phyloP scores from a whole-genome alignment of 1,140 invertebrate genomes.

The Saccostrea echinata region DNA sequence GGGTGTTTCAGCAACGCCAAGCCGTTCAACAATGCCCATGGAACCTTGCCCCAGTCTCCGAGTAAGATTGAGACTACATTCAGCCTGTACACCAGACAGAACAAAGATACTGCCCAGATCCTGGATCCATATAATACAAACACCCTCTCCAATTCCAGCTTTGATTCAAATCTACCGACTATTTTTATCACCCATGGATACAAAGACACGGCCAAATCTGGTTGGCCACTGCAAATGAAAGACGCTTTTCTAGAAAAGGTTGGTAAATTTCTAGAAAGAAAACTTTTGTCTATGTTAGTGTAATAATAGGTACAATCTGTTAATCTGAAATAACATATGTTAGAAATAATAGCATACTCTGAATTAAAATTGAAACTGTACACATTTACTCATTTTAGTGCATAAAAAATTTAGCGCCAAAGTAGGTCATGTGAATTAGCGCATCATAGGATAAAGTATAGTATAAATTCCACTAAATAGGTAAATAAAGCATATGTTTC shows the following conservation, averaged over 20 bases:
- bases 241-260: conserved; percentile 13
- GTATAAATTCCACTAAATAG: too few species aligned
- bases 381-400: too few species aligned
- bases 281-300: too few species aligned
- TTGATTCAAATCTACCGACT: neutral
- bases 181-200: conserved; percentile 45
- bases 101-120: conserved; percentile 55
- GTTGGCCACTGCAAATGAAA: conserved; percentile 31
- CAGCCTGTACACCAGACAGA: conserved; percentile 78
- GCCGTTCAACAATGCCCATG: conserved; percentile 81
- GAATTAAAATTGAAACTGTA: too few species aligned
- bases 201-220: neutral
- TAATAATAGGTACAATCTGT: too few species aligned
- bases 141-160: neutral
- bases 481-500: too few species aligned
- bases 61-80: conserved; percentile 87
- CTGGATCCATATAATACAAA: neutral
- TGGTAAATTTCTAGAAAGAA: neutral
- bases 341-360: too few species aligned
- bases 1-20: conserved; percentile 96
- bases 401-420: too few species aligned
- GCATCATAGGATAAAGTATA: too few species aligned
- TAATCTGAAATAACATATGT: too few species aligned
- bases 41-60: conserved; percentile 91
- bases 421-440: too few species aligned